Percentiles rank a stretch among this genome's conserved stretches.
Conservation (phyloP, 2,888 invertebrate genomes). For the Xanthia icteritia region DNA sequence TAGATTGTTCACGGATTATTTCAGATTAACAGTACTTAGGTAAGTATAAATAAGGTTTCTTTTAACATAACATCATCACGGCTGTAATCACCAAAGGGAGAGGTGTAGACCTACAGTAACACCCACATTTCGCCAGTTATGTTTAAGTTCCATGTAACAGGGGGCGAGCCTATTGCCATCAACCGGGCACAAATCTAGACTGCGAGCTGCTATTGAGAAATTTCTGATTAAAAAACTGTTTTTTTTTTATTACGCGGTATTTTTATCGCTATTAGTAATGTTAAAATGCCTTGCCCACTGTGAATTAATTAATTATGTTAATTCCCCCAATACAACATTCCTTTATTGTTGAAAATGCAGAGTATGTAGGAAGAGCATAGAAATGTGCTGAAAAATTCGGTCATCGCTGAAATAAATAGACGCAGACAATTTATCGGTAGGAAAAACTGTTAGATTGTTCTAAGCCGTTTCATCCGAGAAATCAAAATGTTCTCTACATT, state of each 20-base stretch:
- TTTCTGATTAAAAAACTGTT: background rate
- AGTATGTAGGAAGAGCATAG: conserved; percentile 5
- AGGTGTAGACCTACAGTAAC: background rate
- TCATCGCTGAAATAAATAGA: conserved; percentile 44
- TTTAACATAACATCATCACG: background rate
- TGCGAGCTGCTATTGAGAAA: background rate
- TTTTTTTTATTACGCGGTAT: background rate
- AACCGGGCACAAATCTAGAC: background rate
- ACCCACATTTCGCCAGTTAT: background rate
- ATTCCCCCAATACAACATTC: conserved; percentile 1
- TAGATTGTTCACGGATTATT: conserved; percentile 45
- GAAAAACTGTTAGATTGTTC: conserved; percentile 25
- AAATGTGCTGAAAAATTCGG: conserved; percentile 37
- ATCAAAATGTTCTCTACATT: background rate
- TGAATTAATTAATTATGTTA: conserved; percentile 13
- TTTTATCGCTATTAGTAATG: background rate
- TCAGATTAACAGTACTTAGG: background rate
- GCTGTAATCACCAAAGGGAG: background rate
- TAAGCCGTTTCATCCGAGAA: conserved; percentile 21
- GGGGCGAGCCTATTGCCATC: background rate
- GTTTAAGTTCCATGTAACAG: background rate
- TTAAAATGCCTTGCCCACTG: background rate
- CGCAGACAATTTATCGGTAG: conserved; percentile 43
- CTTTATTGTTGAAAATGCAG: conserved; percentile 32
- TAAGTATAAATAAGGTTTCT: background rate